A percentile compares a stretch with the other conserved stretches of the same genome.
Conservation (phyloP, 2,797 vertebrate species). For the Argya squamiceps region DNA sequence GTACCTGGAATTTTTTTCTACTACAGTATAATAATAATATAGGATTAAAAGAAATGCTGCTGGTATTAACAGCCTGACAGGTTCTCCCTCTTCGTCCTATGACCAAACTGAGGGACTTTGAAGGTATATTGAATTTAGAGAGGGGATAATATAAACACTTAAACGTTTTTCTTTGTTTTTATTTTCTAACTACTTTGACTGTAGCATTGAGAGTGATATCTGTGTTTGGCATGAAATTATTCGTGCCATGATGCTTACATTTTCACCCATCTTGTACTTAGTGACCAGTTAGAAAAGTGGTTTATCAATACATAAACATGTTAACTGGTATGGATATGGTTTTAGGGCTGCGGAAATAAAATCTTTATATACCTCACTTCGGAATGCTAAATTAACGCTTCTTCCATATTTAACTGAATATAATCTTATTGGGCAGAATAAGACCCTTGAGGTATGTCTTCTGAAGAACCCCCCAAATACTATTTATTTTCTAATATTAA, state of each 20-base stretch:
- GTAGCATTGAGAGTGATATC: background rate
- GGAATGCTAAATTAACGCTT: background rate
- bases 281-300: background rate
- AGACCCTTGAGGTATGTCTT: background rate
- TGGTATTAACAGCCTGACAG: background rate
- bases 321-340: background rate
- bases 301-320: background rate
- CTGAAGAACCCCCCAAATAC: background rate
- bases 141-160: background rate
- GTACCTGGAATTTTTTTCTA: background rate
- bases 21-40: background rate
- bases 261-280: background rate
- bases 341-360: background rate
- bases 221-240: background rate
- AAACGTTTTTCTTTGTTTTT: background rate
- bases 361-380: background rate
- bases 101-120: background rate
- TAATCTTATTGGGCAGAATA: background rate
- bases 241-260: background rate
- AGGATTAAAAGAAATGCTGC: background rate
- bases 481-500: background rate
- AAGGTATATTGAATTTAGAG: background rate
- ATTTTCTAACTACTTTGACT: background rate
- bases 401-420: background rate
- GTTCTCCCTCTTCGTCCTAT: background rate